Base-by-base conservation (phyloP, 2,888 invertebrate species). In the Sinotaia quadrata region DNA sequence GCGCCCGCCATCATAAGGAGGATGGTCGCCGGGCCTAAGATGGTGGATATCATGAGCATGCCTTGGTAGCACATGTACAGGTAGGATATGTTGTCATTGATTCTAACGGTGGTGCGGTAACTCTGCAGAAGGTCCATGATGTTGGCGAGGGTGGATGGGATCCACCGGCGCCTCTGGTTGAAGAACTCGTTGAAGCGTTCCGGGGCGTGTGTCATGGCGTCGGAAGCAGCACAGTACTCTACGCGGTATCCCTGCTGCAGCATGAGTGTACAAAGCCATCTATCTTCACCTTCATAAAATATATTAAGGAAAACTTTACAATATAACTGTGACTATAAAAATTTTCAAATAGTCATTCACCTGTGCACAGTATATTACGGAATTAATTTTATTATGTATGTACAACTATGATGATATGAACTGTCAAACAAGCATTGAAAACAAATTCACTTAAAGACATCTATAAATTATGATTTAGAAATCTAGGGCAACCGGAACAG, bases 211-310 rank as follows among this genome's bases (percentile, higher is more conserved):
- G 98, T 98, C 90, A 97, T 95, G 37, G 98, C 98, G 87, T 98
- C 98, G 2, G 97, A 96, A 18, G 98, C 98, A 85, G 98, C 98
- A 78, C 97, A 97, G 87, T 98, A 98, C 89, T 98, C 98, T 0
- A 97, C 97, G 76, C 97, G 93, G 88, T 98, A 98, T 8, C 98
- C 98, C 89, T 98, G 91, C 90, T 98, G 98, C 10, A 98, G 90
- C 47, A 98, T 90, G 52, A 98, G 90, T 0, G 98, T 98, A 85
- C 98, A 98, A 71, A 98, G 90, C 98, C 98, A 98, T 89, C 98
- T 93, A 91, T 98, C 98, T 91, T 98, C 98, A 58, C 97, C 93
- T 92, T 87, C 69, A 70, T 24, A 47, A 18, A 12, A 41, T 41
- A 2, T n/a, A n/a, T n/a, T n/a, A n/a, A n/a, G n/a, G n/a, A n/a